Percentiles rank a stretch among this genome's conserved stretches.
phyloP scores from a whole-genome alignment of 2,797 vertebrate genomes.

The Halcyon badia region DNA sequence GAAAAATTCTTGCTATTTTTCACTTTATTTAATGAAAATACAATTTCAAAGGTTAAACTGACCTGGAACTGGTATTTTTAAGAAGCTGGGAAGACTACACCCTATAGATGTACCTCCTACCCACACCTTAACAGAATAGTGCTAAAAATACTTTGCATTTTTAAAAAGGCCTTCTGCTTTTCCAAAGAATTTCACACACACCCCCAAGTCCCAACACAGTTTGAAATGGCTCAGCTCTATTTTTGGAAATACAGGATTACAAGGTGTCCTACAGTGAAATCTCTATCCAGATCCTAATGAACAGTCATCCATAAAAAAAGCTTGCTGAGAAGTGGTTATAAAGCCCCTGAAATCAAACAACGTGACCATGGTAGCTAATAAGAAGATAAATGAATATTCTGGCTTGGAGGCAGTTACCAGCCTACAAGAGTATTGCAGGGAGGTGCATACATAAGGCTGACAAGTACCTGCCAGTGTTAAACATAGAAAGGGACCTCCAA shows the following conservation, averaged over 20 bases:
- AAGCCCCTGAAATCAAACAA: neutral
- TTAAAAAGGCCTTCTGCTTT: neutral
- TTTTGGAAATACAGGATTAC: neutral
- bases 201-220: neutral
- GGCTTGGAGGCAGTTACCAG: neutral
- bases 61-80: neutral
- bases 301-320: neutral
- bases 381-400: neutral
- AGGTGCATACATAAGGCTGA: neutral
- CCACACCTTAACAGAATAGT: neutral
- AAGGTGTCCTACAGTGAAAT: neutral
- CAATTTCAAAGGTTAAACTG: rapidly evolving
- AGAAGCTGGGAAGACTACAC: neutral
- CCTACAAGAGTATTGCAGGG: neutral
- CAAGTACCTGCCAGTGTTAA: neutral
- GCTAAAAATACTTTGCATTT: neutral
- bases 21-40: neutral
- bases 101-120: rapidly evolving
- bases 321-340: neutral
- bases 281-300: neutral
- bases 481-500: neutral
- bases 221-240: neutral
- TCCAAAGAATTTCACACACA: neutral
- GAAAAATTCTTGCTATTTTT: neutral
- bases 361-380: neutral